A percentile compares a stretch with the other conserved stretches of the same genome.
These are phyloP conservation scores for Solenopsis invicta DNA, from an alignment of 1,140 invertebrate genomes.

Conservation along the genomic window DNA sequence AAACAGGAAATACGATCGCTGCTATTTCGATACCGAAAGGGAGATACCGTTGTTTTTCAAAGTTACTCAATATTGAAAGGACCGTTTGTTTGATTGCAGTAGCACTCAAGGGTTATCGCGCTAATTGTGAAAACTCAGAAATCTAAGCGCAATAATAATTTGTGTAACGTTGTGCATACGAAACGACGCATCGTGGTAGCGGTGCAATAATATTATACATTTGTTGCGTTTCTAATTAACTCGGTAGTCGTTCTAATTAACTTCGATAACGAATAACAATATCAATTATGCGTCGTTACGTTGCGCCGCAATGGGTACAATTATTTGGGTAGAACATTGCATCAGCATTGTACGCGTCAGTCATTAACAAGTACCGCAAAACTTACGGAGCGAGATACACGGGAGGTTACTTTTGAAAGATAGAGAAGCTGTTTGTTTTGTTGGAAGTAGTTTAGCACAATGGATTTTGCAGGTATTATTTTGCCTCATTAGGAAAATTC, in stretches of 20 bases:
- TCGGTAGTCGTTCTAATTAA: neutral
- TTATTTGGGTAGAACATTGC: conserved; percentile 5
- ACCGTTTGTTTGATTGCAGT: neutral
- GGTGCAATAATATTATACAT: conserved; percentile 10
- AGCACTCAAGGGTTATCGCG: neutral
- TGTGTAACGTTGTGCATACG: neutral
- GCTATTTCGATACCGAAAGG: neutral
- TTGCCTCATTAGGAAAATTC: conserved; percentile 17
- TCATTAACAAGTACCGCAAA: neutral
- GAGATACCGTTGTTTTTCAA: neutral
- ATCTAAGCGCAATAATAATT: neutral
- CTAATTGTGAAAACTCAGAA: neutral
- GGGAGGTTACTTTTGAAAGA: neutral
- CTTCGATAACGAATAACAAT: conserved; percentile 40
- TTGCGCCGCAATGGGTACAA: neutral
- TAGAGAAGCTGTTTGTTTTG: conserved; percentile 51
- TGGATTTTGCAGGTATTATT: conserved; percentile 57
- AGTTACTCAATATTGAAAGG: neutral
- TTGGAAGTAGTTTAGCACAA: conserved; percentile 62
- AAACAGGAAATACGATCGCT: conserved; percentile 4
- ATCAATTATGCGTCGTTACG: conserved; percentile 7
- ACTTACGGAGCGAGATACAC: neutral
- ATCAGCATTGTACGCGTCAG: neutral
- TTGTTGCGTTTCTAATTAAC: conserved; percentile 35
- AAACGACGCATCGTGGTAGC: neutral